These are phyloP conservation scores for Microchirus variegatus DNA, from an alignment of 2,797 vertebrate species.

Conservation along the genomic window DNA sequence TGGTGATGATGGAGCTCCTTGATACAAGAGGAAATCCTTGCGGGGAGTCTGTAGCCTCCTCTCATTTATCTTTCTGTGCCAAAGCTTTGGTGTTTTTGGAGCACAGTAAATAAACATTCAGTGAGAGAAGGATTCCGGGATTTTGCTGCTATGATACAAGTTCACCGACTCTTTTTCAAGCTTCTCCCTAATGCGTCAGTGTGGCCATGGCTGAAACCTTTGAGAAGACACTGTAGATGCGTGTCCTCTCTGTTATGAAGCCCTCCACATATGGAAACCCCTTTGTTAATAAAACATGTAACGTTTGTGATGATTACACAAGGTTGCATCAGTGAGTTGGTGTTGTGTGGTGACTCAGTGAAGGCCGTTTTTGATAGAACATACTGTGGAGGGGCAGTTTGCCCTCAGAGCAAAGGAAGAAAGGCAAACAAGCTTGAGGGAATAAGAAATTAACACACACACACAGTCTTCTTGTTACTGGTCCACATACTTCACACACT, in stretches of 20 bases:
- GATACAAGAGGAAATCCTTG: slow-evolving; percentile 60
- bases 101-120: slow-evolving; percentile 17
- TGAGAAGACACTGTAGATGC: background rate
- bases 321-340: slow-evolving; percentile 69
- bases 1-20: slow-evolving; percentile 61
- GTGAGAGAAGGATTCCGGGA: slow-evolving; percentile 27
- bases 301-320: slow-evolving; percentile 54
- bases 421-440: slow-evolving; percentile 28
- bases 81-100: slow-evolving; percentile 21
- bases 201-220: background rate
- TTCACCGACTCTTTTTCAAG: slow-evolving; percentile 6
- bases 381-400: slow-evolving; percentile 28
- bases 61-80: slow-evolving; percentile 53
- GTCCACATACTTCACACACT: slow-evolving; percentile 34
- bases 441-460: slow-evolving; percentile 16
- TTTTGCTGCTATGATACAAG: slow-evolving; percentile 17
- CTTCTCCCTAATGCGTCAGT: background rate
- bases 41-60: slow-evolving; percentile 38
- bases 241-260: slow-evolving; percentile 20
- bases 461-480: background rate
- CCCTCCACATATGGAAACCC: slow-evolving; percentile 10
- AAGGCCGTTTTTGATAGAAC: slow-evolving; percentile 29
- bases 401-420: slow-evolving; percentile 40
- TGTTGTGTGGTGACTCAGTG: slow-evolving; percentile 34
- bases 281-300: slow-evolving; percentile 50